Percentiles rank a stretch among this genome's conserved stretches.
These are phyloP conservation scores for Parotia lawesii DNA, from an alignment of 2,113 vertebrate species.

Conservation along the genomic window DNA sequence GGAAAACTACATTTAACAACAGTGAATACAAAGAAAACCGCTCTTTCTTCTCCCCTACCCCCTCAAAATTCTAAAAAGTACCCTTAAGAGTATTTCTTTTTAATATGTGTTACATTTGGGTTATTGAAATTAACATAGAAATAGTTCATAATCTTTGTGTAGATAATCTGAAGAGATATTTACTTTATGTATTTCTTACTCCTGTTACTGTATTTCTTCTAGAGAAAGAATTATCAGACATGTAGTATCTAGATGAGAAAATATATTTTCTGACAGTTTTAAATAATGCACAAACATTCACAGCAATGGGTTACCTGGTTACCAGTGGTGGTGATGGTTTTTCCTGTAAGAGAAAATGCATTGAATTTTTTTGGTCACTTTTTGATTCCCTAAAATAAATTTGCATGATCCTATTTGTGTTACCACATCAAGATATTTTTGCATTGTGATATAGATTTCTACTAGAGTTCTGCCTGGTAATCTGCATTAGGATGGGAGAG, in stretches of 20 bases:
- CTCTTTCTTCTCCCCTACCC: neutral
- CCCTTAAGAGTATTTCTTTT: neutral
- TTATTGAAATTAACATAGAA: neutral
- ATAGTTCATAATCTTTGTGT: neutral
- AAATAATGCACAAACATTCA: neutral
- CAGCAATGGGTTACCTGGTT: slow-evolving; percentile 32
- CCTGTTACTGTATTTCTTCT: neutral
- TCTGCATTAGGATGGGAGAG: neutral
- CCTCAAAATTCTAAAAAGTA: neutral
- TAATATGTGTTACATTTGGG: neutral
- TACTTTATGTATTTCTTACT: neutral
- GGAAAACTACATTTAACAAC: neutral
- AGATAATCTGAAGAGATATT: neutral
- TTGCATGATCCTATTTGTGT: neutral
- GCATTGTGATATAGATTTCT: neutral
- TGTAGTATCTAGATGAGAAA: neutral
- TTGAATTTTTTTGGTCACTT: neutral
- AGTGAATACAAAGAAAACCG: neutral
- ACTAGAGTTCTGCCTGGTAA: neutral
- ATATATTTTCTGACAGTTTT: neutral
- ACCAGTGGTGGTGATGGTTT: slow-evolving; percentile 24
- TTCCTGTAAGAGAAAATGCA: slow-evolving; percentile 55
- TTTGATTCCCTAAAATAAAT: neutral
- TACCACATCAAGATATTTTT: neutral
- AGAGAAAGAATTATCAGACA: neutral